Evolutionary conservation across 2,888 invertebrate genomes (phyloP).

Genomic region (Drosophila paracracens): DNA sequence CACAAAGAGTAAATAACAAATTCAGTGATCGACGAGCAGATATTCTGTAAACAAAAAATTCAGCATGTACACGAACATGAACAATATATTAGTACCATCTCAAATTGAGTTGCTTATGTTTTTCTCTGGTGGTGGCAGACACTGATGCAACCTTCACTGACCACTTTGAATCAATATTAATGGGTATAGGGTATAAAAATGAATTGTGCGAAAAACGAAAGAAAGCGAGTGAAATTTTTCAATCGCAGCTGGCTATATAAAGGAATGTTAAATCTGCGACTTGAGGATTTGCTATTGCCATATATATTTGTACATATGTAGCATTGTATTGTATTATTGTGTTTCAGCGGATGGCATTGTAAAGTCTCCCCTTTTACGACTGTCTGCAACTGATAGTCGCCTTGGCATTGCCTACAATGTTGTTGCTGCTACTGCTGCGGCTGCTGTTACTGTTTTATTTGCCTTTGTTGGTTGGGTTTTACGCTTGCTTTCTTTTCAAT

Average conservation of each 20-base stretch:
- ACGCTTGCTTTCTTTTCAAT: constrained; percentile 78
- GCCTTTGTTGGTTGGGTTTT: constrained; percentile 51
- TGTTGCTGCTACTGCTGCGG: constrained; percentile 8
- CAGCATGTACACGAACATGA: no score
- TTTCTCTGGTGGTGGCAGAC: background rate
- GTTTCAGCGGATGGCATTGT: constrained; percentile 57
- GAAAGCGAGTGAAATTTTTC: constrained; percentile 62
- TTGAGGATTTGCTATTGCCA: constrained; percentile 47
- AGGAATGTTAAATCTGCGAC: constrained; percentile 41
- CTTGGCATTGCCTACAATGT: constrained; percentile 66
- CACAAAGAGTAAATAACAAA: background rate
- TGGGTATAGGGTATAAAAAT: constrained; percentile 26
- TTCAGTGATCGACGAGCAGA: background rate
- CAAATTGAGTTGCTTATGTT: background rate
- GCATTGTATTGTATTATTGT: constrained; percentile 51
- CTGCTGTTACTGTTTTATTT: constrained; percentile 15
- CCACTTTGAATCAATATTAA: background rate
- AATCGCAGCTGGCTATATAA: constrained; percentile 68
- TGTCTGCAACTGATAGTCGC: constrained; percentile 76
- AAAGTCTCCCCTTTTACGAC: constrained; percentile 59
- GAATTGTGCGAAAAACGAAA: constrained; percentile 50
- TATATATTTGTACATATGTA: constrained; percentile 2
- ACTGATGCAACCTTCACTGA: background rate
- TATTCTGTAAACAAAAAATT: background rate
- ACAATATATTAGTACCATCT: background rate